Conservation (phyloP, 1,140 invertebrate species). For the Brachionus plicatilis region DNA sequence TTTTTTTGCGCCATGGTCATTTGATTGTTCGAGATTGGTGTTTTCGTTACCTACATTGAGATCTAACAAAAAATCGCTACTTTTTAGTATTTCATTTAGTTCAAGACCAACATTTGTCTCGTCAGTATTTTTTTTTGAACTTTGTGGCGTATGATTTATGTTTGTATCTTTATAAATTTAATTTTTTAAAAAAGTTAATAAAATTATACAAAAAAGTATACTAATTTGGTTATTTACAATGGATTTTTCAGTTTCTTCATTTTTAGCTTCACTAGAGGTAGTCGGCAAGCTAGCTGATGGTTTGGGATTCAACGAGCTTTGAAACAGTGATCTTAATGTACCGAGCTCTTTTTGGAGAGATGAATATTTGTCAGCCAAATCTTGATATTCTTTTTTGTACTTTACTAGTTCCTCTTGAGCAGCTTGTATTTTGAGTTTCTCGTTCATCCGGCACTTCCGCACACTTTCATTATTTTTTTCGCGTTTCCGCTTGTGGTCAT, state of each 20-base stretch:
- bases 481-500: neutral
- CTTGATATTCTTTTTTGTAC: constrained; percentile 27
- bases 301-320: neutral
- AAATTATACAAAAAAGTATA: neutral
- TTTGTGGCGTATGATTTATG: neutral
- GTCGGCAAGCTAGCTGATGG: neutral
- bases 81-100: neutral
- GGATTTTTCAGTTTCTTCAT: neutral
- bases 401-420: neutral
- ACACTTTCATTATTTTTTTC: constrained; percentile 39
- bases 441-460: constrained; percentile 14
- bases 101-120: neutral
- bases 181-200: neutral
- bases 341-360: constrained; percentile 32
- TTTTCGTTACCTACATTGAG: neutral
- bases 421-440: constrained; percentile 22
- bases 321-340: constrained; percentile 25
- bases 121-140: neutral
- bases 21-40: neutral
- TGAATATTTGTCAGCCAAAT: constrained; percentile 22
- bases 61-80: neutral
- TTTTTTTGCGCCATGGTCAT: neutral
- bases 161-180: neutral
- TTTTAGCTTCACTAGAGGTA: neutral
- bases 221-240: constrained; percentile 10